A percentile compares a stretch with the other conserved stretches of the same genome.
phyloP scores from a whole-genome alignment of 2,113 vertebrate genomes.

The Rhinolophus ferrumequinum region DNA sequence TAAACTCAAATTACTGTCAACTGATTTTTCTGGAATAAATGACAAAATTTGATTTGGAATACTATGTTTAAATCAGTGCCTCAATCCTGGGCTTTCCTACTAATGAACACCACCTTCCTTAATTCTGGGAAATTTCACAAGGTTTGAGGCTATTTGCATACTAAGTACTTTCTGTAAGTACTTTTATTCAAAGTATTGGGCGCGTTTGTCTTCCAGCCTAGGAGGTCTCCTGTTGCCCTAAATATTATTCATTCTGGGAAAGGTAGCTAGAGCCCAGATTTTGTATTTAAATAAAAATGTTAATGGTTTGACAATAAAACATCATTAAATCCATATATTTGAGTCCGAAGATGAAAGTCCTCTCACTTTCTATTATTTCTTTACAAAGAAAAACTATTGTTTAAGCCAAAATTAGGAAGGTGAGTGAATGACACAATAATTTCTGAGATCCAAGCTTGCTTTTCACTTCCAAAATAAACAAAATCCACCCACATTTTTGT shows the following conservation, averaged over 20 bases:
- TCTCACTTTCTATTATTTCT: conserved; percentile 33
- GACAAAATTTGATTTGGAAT: background rate
- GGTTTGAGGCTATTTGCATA: background rate
- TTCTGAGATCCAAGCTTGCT: conserved; percentile 37
- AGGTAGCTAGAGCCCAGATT: background rate
- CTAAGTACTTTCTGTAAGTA: background rate
- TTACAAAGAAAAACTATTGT: conserved; percentile 14
- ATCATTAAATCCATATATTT: background rate
- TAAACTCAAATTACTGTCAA: background rate
- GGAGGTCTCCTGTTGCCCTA: background rate
- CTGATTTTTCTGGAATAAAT: conserved; percentile 31
- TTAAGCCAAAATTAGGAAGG: conserved; percentile 10
- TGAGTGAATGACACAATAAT: background rate
- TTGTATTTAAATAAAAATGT: conserved; percentile 44
- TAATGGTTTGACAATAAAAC: background rate
- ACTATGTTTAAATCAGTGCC: background rate
- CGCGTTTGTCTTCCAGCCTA: background rate
- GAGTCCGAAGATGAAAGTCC: conserved; percentile 2
- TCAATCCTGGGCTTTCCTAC: background rate
- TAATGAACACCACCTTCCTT: background rate
- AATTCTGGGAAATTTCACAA: background rate
- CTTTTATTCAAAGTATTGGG: background rate
- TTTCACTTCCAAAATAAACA: background rate
- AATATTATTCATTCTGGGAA: background rate
- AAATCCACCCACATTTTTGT: background rate